Base-by-base conservation (phyloP, 2,888 invertebrate species). In the Cloeon dipterum region DNA sequence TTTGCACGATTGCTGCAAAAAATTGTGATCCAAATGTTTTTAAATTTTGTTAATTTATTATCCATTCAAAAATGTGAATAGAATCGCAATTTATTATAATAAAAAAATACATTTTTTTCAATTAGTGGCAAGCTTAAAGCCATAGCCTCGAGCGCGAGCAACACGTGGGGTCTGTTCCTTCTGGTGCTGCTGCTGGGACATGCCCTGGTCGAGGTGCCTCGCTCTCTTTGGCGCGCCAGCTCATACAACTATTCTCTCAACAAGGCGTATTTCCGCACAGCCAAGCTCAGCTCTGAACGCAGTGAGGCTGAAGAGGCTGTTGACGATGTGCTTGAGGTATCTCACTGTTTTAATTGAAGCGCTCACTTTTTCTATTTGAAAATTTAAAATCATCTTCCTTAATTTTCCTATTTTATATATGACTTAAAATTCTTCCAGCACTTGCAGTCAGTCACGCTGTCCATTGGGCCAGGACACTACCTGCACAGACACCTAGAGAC, bases 111-210 rank as follows among this genome's bases (percentile, higher is more conserved):
- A 23, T 8, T 11, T 8, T 23, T 41, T 13, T 41, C 35, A 43
- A 40, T 51, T 53, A 75, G 76, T 47, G 68, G 69, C 40, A 86
- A 93, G 55, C 62, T 98, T 23, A 96, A 94, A 61, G 83, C 91
- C 0, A 91, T 99, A 45, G 88, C 94, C 18, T 89, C 96, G 3
- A 89, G 94, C 13, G 96, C 98, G 3, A 93, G 93, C 50, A 99
- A 99, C 54, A 98, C 98, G 0, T 99, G 98, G 98, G 98, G 98
- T 39, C 62, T 99, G 37, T 91, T 96, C 54, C 62, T 98, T 20
- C 62, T 99, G 34, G 86, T 98, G 34, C 61, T 98, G 17, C 62
- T 99, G 42, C 66, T 98, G 16, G 86, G 69, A 3, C 26, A 96
- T 58, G 93, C 96, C 0, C 63, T 98, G 39, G 94, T 99, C 0